phyloP scores from a whole-genome alignment of 2,888 invertebrate genomes.

The Lucinisca nassula region DNA sequence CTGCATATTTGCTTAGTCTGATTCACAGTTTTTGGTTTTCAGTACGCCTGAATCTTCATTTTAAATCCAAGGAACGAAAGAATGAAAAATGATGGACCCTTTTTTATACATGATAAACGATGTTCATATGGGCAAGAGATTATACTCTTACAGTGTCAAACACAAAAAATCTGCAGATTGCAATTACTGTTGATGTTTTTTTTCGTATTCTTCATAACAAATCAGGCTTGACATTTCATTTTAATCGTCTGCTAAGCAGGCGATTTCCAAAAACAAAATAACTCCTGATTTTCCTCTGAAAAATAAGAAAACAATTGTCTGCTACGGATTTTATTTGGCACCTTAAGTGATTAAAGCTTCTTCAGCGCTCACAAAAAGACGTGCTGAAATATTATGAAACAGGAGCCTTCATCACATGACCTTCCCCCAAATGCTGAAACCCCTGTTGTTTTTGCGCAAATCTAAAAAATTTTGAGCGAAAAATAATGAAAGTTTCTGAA shows the following conservation, averaged over 20 bases:
- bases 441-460: conserved; percentile 51
- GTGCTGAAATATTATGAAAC: conserved; percentile 64
- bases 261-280: too few relatives aligned
- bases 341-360: conserved; percentile 47
- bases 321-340: too few relatives aligned
- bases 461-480: conserved; percentile 68
- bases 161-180: too few relatives aligned
- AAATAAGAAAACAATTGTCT: too few relatives aligned
- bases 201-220: too few relatives aligned
- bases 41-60: not conserved
- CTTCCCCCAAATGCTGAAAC: conserved; percentile 47
- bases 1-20: not conserved
- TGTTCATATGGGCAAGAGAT: conserved; percentile 62
- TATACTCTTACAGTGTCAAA: too few relatives aligned
- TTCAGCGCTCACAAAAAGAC: conserved; percentile 34
- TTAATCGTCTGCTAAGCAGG: too few relatives aligned
- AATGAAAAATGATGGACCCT: not conserved
- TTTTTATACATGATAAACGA: conserved; percentile 8
- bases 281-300: too few relatives aligned
- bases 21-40: not conserved
- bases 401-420: conserved; percentile 61
- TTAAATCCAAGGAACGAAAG: not conserved
- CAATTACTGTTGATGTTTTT: too few relatives aligned
- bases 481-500: conserved; percentile 67
- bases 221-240: too few relatives aligned